Evolutionary conservation across 2,888 invertebrate species (phyloP), one percentile per base, ranked within the genome.

Genomic region (Dicyrtomina minuta): DNA sequence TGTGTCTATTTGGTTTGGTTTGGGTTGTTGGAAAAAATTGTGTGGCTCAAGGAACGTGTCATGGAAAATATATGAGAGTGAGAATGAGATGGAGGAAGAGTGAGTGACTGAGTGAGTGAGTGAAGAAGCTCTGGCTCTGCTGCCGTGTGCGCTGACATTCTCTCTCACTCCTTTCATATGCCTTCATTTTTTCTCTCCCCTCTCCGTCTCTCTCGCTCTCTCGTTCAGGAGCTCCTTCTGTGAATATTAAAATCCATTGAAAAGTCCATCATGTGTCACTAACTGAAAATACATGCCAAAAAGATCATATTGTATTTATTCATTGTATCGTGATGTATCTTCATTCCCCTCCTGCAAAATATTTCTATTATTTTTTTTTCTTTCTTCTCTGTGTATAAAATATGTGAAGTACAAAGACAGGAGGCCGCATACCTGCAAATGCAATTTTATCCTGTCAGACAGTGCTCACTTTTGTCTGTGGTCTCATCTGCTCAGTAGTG

Each of bases 161-260:
- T 39, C 17, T 58, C 20, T 58, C 17, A 20, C 58, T 58, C 41
- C 41, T 56, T 56, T 56, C 56, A 56, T 26, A 27, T 56, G 27
- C 43, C 43, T 8, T 41, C 43, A 41, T 41, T n/a, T n/a, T n/a
- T 13, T 41, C 43, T 41, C 43, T 41, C 43, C 43, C 13, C 43
- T 41, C 43, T 41, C 46, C 17, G n/a, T 46, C 46, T 41, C 43
- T 41, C 43, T 41, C 43, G 12, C 5, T 46, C 46, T 46, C 46
- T 58, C 39, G 10, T 39, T 27, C 33, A 39, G 39, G 33, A 55
- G 55, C 60, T 44, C 24, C 27, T 27, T 49, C 49, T 62, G n/a
- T 62, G 62, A 62, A 62, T 62, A 62, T 62, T 62, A 62, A 62
- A 62, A 62, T 49, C 49, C 62, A 62, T 62, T 62, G 49, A 49